Base-by-base conservation (phyloP, 2,797 vertebrate genomes). In the Eleutherodactylus coqui region DNA sequence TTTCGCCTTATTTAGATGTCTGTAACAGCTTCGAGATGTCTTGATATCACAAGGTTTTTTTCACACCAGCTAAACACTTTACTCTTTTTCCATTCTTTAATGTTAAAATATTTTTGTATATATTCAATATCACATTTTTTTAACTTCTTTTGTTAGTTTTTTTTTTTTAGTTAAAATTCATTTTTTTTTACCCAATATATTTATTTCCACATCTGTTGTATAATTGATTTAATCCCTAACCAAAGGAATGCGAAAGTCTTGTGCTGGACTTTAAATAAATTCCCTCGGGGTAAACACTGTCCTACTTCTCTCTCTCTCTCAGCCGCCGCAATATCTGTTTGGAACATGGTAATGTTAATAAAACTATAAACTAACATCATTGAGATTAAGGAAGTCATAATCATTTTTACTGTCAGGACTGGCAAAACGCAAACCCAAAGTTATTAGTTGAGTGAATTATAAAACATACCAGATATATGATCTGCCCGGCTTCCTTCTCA, bases 151-250 rank as follows among this genome's bases (percentile, higher is more conserved):
- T 60, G 41, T 36, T 47, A n/a, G 2, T 14, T 41, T 47, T 76
- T 67, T 43, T 45, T 70, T 27, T 32, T 3, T 21, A 47, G 78
- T 67, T 81, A 67, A 81, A 86, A 79, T 60, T 53, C 47, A 43
- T 75, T 75, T 49, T 47, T 47, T 75, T 41, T 51, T 58, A n/a
- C 43, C 55, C 47, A 83, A 82, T 77, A 87, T 87, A 83, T 87
- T 83, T 79, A 73, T 73, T 90, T 87, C 90, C 91, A 91, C 94
- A 93, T 93, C 91, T 94, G 91, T 92, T 93, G 92, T 92, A 92
- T 95, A 95, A 94, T 94, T 94, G 94, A 95, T 95, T 94, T 94
- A 93, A 94, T 95, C 94, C 95, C 92, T 92, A 90, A 94, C 93
- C 93, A 93, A 91, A 94, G 91, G 90, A 93, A 93, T n/a, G 70